A percentile compares a stretch with the other conserved stretches of the same genome.
Evolutionary conservation across 2,113 vertebrate species (phyloP).

Genomic region (Gnathonemus echidnorhynchus): DNA sequence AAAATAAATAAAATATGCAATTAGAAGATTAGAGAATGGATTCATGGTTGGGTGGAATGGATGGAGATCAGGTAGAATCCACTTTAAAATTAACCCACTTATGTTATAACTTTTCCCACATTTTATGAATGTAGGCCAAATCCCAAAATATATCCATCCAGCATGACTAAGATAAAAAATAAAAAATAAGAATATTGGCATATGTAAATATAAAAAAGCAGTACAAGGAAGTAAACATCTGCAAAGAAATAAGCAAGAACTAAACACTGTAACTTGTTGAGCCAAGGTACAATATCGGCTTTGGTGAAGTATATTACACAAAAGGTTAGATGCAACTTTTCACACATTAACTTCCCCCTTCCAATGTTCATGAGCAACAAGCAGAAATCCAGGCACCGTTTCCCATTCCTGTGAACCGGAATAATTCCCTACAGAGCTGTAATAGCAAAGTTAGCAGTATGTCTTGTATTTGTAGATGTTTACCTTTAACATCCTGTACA

Average conservation of each 20-base stretch:
- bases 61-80: background rate
- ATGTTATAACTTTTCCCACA: background rate
- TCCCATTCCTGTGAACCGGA: background rate
- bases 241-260: background rate
- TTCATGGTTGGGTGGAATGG: background rate
- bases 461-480: background rate
- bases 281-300: background rate
- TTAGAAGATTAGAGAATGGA: background rate
- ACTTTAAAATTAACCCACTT: background rate
- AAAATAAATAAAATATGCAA: background rate
- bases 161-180: background rate
- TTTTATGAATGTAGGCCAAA: background rate
- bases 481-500: background rate
- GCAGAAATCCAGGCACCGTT: background rate
- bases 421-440: background rate
- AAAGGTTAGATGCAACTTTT: background rate
- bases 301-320: background rate
- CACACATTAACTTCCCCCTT: background rate
- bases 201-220: background rate
- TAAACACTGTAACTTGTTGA: background rate
- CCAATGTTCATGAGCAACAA: background rate
- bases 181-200: too few species aligned
- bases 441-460: background rate
- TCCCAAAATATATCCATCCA: background rate
- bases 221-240: background rate